Conservation (phyloP, 2,797 vertebrate species). For the Psittacula echo region DNA sequence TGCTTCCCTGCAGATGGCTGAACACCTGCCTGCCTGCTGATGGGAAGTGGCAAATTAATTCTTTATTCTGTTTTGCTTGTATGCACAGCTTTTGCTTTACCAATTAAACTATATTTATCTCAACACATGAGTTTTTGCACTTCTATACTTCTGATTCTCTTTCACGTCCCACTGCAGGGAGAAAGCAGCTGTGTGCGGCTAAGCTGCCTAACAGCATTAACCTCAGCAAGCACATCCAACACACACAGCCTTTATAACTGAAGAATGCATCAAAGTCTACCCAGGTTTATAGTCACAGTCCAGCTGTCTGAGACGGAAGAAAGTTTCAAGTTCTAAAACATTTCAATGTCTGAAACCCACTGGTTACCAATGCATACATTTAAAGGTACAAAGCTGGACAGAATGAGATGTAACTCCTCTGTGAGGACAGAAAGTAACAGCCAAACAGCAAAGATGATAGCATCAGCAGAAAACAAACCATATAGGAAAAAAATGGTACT, state of each 20-base stretch:
- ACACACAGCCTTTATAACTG: background rate
- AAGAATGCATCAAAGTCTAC: background rate
- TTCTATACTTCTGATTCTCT: background rate
- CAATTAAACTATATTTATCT: background rate
- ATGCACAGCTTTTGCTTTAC: background rate
- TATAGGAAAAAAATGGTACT: background rate
- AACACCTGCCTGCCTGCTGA: background rate
- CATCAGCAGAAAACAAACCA: background rate
- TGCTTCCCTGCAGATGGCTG: background rate
- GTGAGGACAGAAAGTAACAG: background rate
- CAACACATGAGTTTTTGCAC: background rate
- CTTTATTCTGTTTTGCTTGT: background rate
- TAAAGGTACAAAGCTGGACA: background rate
- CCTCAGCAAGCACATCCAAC: background rate
- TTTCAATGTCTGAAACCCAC: background rate
- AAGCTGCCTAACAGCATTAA: background rate
- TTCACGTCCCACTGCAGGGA: too few species aligned
- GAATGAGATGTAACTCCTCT: background rate
- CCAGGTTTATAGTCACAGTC: background rate
- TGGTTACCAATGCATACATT: accelerated
- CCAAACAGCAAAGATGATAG: background rate
- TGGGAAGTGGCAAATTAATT: background rate
- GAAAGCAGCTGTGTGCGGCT: accelerated
- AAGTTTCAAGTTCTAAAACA: background rate
- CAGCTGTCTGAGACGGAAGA: background rate